These are phyloP conservation scores for Buteo buteo DNA, from an alignment of 2,113 vertebrate genomes.

Conservation along the genomic window DNA sequence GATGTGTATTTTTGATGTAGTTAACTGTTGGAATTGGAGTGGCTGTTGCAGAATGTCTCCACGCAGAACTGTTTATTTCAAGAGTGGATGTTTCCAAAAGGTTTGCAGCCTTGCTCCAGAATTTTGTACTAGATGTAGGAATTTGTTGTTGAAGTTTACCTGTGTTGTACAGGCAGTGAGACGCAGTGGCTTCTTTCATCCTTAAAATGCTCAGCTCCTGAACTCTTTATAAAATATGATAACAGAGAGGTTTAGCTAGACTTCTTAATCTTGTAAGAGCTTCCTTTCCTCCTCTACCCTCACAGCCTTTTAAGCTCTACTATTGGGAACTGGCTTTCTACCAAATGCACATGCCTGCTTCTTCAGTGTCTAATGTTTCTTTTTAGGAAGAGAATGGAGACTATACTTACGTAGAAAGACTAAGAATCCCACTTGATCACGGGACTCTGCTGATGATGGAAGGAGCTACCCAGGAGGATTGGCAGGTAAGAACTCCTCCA, in stretches of 20 bases:
- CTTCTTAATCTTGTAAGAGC: not conserved
- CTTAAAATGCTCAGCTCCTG: not conserved
- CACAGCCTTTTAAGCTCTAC: not conserved
- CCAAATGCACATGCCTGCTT: not conserved
- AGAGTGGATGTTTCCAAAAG: not conserved
- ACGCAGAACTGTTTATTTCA: not conserved
- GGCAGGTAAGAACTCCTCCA: conserved; percentile 80
- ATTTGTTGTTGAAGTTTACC: not conserved
- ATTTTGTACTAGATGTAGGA: not conserved
- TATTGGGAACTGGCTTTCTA: not conserved
- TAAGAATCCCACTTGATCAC: conserved; percentile 84
- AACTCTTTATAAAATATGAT: not conserved
- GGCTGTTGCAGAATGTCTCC: not conserved
- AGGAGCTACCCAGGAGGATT: conserved; percentile 90
- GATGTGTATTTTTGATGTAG: not conserved
- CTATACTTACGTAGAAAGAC: conserved; percentile 82
- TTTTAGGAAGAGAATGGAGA: conserved; percentile 87
- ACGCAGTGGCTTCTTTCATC: not conserved
- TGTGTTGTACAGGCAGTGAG: not conserved
- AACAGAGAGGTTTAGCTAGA: not conserved
- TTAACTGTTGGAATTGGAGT: not conserved
- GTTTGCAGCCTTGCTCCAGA: not conserved
- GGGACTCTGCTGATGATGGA: conserved; percentile 95
- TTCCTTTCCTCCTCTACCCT: not conserved
- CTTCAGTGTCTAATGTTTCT: not conserved